Base-by-base conservation (phyloP, 2,113 vertebrate species). In the Dolichotis patagonum region DNA sequence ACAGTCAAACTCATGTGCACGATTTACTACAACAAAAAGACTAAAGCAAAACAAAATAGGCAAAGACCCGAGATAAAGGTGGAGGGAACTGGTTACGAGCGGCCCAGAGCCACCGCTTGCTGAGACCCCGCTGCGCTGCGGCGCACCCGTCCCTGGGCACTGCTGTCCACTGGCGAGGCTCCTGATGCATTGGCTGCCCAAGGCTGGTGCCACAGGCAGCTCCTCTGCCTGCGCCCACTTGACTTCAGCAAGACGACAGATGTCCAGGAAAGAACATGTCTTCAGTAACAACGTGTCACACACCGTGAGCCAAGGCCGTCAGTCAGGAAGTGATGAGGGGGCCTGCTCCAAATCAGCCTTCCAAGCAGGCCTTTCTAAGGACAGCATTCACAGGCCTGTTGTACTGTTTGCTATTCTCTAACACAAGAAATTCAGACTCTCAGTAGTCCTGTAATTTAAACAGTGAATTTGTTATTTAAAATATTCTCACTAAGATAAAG, bases 11-110 rank as follows among this genome's bases (percentile, higher is more conserved):
- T 73, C 58, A 52, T 41, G 62, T 63, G 16, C 71, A 86, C 71
- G 38, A 82, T 65, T 46, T 73, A 81, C 20, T 63, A 81, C 56
- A 90, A 38, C 56, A 60, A 80, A 86, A 85, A 14, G 35, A 41
- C 20, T 11, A 78, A 85, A 93, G 12, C 43, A 90, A 90, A 93
- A 58, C 43, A 90, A 89, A 93, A 65, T n/a, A 77, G 83, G 43
- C 35, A 54, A 69, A 90, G 30, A 87, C 49, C 46, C 46, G 56
- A 65, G 17, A 28, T 65, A 22, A 54, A 73, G n/a, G 12, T 75
- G 54, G 43, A 49, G 77, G 52, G 81, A 63, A 75, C 56, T 32
- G 91, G 43, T 32, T 75, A 32, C 2, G 4, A 92, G 38, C 43
- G 43, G 73, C 38, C 56, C 54, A 7, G 46, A n/a, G 63, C 38